Evolutionary conservation across 2,888 invertebrate species (phyloP), one percentile per base, ranked within the genome.

Genomic region (Amphipoea oculea): DNA sequence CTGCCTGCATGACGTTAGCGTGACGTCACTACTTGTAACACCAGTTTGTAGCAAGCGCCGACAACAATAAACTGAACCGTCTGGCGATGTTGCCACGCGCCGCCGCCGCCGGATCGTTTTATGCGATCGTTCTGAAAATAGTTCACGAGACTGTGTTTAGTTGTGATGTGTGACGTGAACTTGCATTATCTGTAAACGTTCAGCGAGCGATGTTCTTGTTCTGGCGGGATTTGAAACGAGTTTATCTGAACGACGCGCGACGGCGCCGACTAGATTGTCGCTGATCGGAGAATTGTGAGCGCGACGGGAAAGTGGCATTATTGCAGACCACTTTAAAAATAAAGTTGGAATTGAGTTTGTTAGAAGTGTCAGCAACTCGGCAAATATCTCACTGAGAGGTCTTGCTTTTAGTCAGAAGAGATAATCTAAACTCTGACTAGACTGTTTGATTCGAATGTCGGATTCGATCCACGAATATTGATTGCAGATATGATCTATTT

Each of bases 41-140:
- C 63, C 40, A 42, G 40, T 40, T 48, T 12, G 67, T 54, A 71
- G 62, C 70, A 40, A 54, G 63, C 42, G 63, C 48, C 36, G 36
- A 51, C 63, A 66, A 36, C 48, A 65, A n/a, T 40, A 69, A 66
- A 60, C 20, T 29, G 76, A 70, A 66, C 42, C 51, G 76, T 40
- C 40, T 45, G 29, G 40, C 66, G 23, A 14, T 68, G 29, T 72
- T 40, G 48, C 63, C 45, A 40, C 45, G 51, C 40, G 20, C 36
- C 51, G n/a, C n/a, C 29, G 29, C 4, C 40, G 20, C 20, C 51
- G 23, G 67, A 45, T 75, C 67, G 60, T 60, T 62, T 74, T 81
- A 81, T 68, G 42, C n/a, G 51, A 74, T 79, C 51, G 42, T 62
- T 82, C 42, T 54, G 54, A 29, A 62, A 80, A 75, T 68, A 68